Evolutionary conservation across 2,797 vertebrate species (phyloP).

Genomic region (Rhincodon typus): DNA sequence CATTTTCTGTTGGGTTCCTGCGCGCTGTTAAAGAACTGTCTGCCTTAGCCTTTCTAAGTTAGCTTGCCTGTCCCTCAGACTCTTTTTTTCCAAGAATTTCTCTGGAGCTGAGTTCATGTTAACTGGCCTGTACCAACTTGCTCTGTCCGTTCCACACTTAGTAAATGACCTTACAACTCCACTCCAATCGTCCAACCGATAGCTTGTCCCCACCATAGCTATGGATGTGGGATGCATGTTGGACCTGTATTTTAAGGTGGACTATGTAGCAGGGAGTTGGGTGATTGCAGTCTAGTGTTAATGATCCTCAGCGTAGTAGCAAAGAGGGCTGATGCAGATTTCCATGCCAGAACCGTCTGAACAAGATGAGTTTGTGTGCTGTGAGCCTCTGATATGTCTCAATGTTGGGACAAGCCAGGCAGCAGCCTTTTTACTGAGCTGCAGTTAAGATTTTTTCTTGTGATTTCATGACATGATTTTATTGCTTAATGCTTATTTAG

Average conservation of each 20-base stretch:
- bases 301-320: not conserved
- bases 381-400: not conserved
- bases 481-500: not conserved
- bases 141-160: too few species aligned
- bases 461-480: not conserved
- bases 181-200: not conserved
- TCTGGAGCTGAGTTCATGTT: too few species aligned
- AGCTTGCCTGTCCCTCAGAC: too few species aligned
- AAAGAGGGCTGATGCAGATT: not conserved
- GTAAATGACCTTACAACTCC: not conserved
- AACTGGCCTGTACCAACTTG: too few species aligned
- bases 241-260: not conserved
- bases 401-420: not conserved
- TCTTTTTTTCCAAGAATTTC: too few species aligned
- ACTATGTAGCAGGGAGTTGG: not conserved
- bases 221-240: not conserved
- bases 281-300: not conserved
- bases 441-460: not conserved
- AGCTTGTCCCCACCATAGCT: too few species aligned
- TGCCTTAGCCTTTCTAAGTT: not conserved
- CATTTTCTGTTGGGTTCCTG: too few species aligned
- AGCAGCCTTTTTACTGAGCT: not conserved
- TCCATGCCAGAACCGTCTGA: not conserved
- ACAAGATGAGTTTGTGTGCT: not conserved
- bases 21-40: too few species aligned